Evolutionary conservation across 64 coral and sea anemone species (phyloP).

Genomic region (Stichodactyla helianthus): DNA sequence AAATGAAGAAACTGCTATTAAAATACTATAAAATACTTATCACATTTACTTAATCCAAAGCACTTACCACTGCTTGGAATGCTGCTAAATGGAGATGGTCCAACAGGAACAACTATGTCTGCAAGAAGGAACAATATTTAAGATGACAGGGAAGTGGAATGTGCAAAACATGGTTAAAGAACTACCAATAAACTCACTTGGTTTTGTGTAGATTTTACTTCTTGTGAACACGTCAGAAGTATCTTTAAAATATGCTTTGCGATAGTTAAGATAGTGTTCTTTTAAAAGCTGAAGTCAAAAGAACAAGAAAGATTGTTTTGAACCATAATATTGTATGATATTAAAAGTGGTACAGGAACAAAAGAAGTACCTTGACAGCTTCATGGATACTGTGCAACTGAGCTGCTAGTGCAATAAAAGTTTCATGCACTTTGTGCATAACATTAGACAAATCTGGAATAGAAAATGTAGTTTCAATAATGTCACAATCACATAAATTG

Average conservation of each 20-base stretch:
- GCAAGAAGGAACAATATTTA: background rate
- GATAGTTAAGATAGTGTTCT: conserved; percentile 91
- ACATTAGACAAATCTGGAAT: conserved; percentile 84
- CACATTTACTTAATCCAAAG: background rate
- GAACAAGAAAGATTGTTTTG: background rate
- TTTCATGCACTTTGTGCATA: conserved; percentile 96
- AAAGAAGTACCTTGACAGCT: conserved; percentile 78
- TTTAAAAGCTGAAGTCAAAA: conserved; percentile 53
- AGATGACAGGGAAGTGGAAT: background rate
- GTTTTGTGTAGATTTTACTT: conserved; percentile 22
- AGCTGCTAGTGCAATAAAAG: conserved; percentile 87
- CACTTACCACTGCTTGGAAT: conserved; percentile 8
- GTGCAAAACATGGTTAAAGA: background rate
- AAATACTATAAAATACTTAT: background rate
- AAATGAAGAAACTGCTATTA: no score
- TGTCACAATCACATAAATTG: background rate
- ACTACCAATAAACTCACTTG: conserved; percentile 13
- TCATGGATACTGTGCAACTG: conserved; percentile 83
- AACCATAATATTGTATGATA: background rate
- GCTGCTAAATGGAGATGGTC: conserved; percentile 53
- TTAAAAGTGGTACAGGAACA: background rate
- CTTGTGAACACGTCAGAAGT: conserved; percentile 68
- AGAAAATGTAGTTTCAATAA: background rate
- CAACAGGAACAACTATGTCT: conserved; percentile 58
- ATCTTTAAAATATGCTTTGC: conserved; percentile 86